Conservation (phyloP, 2,888 invertebrate genomes). For the Pristionchus mayeri region DNA sequence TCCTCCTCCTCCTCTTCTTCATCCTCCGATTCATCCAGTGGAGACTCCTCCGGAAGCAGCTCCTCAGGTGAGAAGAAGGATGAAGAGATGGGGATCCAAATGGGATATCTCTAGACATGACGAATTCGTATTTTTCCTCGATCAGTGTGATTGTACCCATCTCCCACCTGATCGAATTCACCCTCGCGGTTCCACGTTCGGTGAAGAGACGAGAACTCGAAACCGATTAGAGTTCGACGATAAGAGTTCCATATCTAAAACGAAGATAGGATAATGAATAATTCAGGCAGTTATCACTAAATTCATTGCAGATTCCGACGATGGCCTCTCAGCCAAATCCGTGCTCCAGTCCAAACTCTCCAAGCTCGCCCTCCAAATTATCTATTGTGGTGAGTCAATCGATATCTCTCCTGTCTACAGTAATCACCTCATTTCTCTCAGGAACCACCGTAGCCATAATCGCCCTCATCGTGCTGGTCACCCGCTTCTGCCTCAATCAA, state of each 20-base stretch:
- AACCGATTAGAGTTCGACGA: constrained; percentile 19
- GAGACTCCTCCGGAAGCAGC: constrained; percentile 54
- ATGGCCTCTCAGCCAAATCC: constrained; percentile 71
- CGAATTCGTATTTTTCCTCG: neutral
- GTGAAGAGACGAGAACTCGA: neutral
- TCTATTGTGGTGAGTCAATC: constrained; percentile 67
- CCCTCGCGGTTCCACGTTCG: neutral
- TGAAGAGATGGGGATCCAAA: neutral
- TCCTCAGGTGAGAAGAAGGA: constrained; percentile 45
- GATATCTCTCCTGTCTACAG: neutral
- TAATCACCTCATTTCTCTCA: constrained; percentile 54
- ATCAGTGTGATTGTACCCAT: neutral
- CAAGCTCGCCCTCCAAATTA: constrained; percentile 74
- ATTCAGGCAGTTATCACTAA: neutral
- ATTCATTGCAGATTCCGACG: constrained; percentile 50
- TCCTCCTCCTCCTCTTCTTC: constrained; percentile 52
- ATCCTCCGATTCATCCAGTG: neutral
- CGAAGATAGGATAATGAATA: no score
- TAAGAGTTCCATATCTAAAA: neutral
- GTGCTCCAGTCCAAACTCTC: constrained; percentile 74
- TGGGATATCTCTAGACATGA: neutral
- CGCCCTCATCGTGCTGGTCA: constrained; percentile 74
- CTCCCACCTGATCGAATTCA: neutral
- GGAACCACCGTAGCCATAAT: constrained; percentile 74
- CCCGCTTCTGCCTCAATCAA: constrained; percentile 72